Conservation (phyloP, 2,797 vertebrate genomes). For the Borostomias antarcticus region DNA sequence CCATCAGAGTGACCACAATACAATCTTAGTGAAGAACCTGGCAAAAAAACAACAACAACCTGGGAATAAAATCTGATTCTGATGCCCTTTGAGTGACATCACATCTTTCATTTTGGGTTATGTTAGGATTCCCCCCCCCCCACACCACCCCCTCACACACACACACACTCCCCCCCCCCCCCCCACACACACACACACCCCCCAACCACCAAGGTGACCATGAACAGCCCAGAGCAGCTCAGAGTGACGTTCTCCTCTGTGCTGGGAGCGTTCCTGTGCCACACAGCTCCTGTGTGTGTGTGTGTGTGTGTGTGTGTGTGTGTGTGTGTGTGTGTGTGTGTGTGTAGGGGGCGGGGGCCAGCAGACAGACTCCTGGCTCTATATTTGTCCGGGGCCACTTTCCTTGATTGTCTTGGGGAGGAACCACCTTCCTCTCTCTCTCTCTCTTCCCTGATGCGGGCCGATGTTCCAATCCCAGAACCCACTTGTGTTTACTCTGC, state of each 20-base stretch:
- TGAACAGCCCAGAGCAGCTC: not conserved
- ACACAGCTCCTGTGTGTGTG: not conserved
- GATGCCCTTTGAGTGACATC: slow-evolving; percentile 8
- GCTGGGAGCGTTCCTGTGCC: not conserved
- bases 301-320: not conserved
- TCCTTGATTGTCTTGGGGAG: slow-evolving; percentile 15
- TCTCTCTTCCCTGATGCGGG: slow-evolving; percentile 46
- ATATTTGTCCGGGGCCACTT: slow-evolving; percentile 3
- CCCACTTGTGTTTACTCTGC: slow-evolving; percentile 55
- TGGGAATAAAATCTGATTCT: too few relatives aligned
- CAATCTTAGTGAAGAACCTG: too few relatives aligned
- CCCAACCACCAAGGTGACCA: not conserved
- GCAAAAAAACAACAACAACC: too few relatives aligned
- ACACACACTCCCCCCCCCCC: too few relatives aligned
- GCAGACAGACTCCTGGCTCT: slow-evolving; percentile 2
- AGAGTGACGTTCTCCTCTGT: slow-evolving; percentile 7
- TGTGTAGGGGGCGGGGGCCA: not conserved
- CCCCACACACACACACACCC: too few relatives aligned
- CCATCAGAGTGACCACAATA: too few relatives aligned
- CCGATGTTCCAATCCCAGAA: slow-evolving; percentile 53
- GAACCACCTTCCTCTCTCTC: not conserved
- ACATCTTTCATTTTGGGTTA: not conserved
- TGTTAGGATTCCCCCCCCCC: slow-evolving; percentile 2
- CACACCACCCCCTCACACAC: too few relatives aligned
- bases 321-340: not conserved